Conservation (phyloP, 1,140 invertebrate genomes). For the Dendroctonus valens region DNA sequence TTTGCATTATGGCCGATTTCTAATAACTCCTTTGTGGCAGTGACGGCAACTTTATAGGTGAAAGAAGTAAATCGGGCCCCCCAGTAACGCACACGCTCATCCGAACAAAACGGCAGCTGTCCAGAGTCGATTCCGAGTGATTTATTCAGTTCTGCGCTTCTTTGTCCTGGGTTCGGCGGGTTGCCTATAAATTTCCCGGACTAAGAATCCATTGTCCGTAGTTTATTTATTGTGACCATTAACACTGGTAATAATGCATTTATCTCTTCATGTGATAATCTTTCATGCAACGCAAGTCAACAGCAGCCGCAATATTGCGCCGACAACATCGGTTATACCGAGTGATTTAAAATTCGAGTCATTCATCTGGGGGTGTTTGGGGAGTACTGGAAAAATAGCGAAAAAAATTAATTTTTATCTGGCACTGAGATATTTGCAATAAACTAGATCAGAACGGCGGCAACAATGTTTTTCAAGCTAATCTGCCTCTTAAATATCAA, state of each 20-base stretch:
- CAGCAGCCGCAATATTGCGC: constrained; percentile 31
- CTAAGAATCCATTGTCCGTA: constrained; percentile 51
- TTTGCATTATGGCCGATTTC: no score
- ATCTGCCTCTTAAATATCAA: no score
- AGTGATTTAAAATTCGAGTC: no score
- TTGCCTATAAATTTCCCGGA: constrained; percentile 48
- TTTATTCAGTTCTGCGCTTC: constrained; percentile 46
- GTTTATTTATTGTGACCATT: constrained; percentile 52
- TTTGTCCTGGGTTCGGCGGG: constrained; percentile 38
- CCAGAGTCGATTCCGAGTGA: constrained; percentile 37
- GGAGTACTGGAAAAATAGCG: no score
- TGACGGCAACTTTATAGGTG: no score
- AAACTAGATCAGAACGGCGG: no score
- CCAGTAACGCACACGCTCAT: neutral
- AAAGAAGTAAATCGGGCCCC: neutral
- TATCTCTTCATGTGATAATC: constrained; percentile 49
- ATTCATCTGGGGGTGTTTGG: no score
- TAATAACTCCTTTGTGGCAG: no score
- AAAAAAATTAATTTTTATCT: no score
- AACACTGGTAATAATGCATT: constrained; percentile 52
- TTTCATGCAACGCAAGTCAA: constrained; percentile 46
- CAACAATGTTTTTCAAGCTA: no score
- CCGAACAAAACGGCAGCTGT: constrained; percentile 37
- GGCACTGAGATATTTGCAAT: no score
- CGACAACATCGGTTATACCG: no score